Base-by-base conservation (phyloP, 2,113 vertebrate species). In the Hemibagrus wyckioides region DNA sequence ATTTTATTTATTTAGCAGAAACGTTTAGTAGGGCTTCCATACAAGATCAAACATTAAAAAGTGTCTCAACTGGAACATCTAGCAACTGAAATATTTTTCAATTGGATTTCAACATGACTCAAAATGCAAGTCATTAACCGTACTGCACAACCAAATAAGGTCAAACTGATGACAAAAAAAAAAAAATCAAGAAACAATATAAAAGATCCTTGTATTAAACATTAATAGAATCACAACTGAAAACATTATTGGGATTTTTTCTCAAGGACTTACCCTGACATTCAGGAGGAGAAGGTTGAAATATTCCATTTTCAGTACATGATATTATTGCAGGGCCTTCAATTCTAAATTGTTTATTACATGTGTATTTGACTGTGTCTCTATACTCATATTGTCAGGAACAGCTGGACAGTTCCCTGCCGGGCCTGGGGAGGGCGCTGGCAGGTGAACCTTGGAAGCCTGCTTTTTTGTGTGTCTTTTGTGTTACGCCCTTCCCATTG, bases 241-340 rank as follows among this genome's bases (percentile, higher is more conserved):
- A 36, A 36, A 9, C 13, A 69, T 9, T 8, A 2, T 21, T n/a
- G 30, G 15, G 33, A 69, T 48, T 48, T 19, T 69, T 39, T 71
- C n/a, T 65, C n/a, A 30, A 65, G 0, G 28, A n/a, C 61, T 30
- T 65, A 65, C 57, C 57, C 57, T 25, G 6, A 61, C 57, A 61
- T 23, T 28, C 28, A 65, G 44, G 44, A 7, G 61, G 11, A 65
- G 28, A 65, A 65, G 61, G 10, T 28, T 71, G 69, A 85, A 85
- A 85, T 25, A 8, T 57, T 85, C 83, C 69, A 75, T 73, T 0
- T 4, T 23, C 69, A 3, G 86, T 89, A 84, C 95, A 95, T 0
- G 2, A 0, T 4, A 67, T 0, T 1, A 0, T 0, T 0, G 0
- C 0, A 0, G 69, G 3, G 73, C 93, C 94, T 48, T 0, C 1